A percentile compares a stretch with the other conserved stretches of the same genome.
phyloP scores from a whole-genome alignment of 2,113 vertebrate species.

The Corythaixoides concolor region DNA sequence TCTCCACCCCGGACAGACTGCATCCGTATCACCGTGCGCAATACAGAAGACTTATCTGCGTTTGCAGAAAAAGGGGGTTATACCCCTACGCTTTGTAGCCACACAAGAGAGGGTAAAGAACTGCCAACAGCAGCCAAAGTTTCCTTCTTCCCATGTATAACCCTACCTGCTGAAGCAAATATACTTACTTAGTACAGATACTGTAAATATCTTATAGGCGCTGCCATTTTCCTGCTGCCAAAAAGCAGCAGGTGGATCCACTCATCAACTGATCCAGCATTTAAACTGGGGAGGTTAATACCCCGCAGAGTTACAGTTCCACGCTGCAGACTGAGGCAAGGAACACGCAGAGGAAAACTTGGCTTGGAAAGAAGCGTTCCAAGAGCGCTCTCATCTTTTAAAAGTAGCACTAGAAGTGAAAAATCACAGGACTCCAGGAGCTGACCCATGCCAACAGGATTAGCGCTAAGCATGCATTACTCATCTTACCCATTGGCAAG shows the following conservation, averaged over 20 bases:
- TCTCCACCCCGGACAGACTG: not conserved
- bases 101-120: not conserved
- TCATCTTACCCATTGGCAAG: not conserved
- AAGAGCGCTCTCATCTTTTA: not conserved
- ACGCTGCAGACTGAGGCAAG: not conserved
- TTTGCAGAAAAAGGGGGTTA: not conserved
- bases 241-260: not conserved
- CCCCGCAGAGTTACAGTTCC: not conserved
- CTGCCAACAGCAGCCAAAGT: not conserved
- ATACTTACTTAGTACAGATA: not conserved
- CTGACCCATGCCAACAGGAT: rapidly evolving
- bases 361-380: not conserved
- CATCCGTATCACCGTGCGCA: not conserved
- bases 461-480: not conserved
- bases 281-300: not conserved
- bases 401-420: not conserved
- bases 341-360: not conserved
- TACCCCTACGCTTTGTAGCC: too few species aligned
- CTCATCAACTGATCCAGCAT: not conserved
- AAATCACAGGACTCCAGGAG: not conserved
- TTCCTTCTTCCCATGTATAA: not conserved
- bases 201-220: not conserved
- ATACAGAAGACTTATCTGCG: not conserved
- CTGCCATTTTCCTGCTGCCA: not conserved
- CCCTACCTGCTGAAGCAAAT: not conserved